Base-by-base conservation (phyloP, 1,140 invertebrate species). In the Prorops nasuta region DNA sequence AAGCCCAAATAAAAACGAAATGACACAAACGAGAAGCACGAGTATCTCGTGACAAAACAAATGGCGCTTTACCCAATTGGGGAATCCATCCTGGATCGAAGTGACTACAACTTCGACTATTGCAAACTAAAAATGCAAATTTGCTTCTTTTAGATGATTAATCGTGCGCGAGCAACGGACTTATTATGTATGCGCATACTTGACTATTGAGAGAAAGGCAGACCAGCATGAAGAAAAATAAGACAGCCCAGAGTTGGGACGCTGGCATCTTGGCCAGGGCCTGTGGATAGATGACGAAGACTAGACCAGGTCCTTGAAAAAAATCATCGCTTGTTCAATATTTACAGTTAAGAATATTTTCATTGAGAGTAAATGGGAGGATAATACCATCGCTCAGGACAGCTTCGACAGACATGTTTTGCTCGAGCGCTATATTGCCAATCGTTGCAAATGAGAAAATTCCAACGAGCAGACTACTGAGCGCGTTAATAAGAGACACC, bases 101-200 rank as follows among this genome's bases (percentile, higher is more conserved):
- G 92, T 95, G 0, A 94, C 88, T 1, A 96, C 90, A 1, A 94
- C 92, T 80, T 96, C 92, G 20, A 94, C 90, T 43, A 92, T 90
- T 3, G 90, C 90, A 79, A 92, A 91, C 87, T 91, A 76, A 32
- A 77, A 81, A 77, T 60, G 34, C 49, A 37, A 45, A 40, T n/a
- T n/a, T n/a, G n/a, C n/a, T n/a, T n/a, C n/a, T n/a, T n/a, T n/a
- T n/a, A n/a, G n/a, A n/a, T 46, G 15, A 35, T 43, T 32, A 3
- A 10, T 12, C 20, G 20, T 20, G 12, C 20, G 4, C 4, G 24
- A 28, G 24, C 4, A 6, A 6, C 10, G 4, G 4, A 28, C 24
- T 28, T 28, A 28, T 19, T 40, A 2, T 10, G 24, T 6, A 28
- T 28, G 24, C 10, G 65, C 64, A 72, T 81, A 94, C 91, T 84